Percentiles rank a stretch among this genome's conserved stretches.
These are phyloP conservation scores for Telmatherina bonti DNA, from an alignment of 2,797 vertebrate genomes.

Conservation along the genomic window DNA sequence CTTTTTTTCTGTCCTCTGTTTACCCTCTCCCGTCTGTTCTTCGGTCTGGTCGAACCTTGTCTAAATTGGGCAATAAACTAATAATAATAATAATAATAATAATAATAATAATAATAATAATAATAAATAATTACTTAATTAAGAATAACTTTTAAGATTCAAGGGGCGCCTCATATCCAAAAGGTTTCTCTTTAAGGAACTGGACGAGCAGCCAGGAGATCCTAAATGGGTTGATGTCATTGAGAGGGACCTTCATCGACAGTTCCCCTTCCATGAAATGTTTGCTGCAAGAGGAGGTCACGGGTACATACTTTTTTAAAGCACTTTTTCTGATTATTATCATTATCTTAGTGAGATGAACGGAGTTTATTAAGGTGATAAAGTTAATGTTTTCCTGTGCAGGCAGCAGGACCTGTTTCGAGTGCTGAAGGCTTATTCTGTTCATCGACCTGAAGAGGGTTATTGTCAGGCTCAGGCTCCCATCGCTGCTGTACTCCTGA, in stretches of 20 bases:
- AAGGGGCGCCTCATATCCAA: too few species aligned
- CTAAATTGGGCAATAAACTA: too few species aligned
- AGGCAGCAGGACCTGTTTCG: conserved; percentile 96
- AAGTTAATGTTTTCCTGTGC: not conserved
- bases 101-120: too few species aligned
- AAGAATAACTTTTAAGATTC: too few species aligned
- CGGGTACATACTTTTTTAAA: conserved; percentile 79
- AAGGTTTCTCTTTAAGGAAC: conserved; percentile 84
- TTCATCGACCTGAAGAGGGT: conserved; percentile 94
- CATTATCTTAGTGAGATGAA: not conserved
- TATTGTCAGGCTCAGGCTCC: conserved; percentile 99
- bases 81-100: too few species aligned
- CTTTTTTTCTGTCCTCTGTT: too few species aligned
- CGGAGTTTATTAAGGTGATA: not conserved
- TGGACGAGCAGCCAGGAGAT: conserved; percentile 89
- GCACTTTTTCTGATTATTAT: not conserved
- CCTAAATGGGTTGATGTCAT: conserved; percentile 96
- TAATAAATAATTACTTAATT: too few species aligned
- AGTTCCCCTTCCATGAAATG: conserved; percentile 99
- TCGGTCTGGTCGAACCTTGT: too few species aligned
- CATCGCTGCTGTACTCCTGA: conserved; percentile 94
- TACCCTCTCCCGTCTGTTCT: too few species aligned
- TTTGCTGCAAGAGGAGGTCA: conserved; percentile 95
- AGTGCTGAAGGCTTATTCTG: conserved; percentile 95
- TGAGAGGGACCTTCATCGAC: conserved; percentile 95